phyloP scores from a whole-genome alignment of 2,797 vertebrate species.

The Coregonus ussuriensis region DNA sequence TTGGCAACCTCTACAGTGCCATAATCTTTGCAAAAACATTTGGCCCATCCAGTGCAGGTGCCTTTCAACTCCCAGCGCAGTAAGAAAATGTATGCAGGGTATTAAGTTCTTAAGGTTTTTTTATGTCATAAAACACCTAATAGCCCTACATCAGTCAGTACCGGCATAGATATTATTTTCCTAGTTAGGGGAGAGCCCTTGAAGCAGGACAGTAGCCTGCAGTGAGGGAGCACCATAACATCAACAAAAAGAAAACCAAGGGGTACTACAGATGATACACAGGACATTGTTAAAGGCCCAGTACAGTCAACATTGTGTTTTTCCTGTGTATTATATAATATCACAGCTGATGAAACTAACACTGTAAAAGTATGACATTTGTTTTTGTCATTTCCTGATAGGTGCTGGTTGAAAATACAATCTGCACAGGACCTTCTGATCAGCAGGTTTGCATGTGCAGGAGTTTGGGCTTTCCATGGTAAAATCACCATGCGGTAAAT shows the following conservation, averaged over 20 bases:
- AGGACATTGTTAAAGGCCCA: neutral
- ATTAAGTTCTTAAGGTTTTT: neutral
- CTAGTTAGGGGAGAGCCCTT: neutral
- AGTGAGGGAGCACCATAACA: slow-evolving; percentile 8
- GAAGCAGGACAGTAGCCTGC: slow-evolving; percentile 7
- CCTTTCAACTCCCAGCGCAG: neutral
- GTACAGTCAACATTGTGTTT: too few species aligned
- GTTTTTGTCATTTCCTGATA: too few species aligned
- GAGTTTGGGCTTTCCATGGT: too few species aligned
- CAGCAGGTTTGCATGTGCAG: too few species aligned
- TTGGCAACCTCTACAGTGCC: slow-evolving; percentile 37
- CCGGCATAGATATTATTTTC: neutral
- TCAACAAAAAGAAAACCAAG: neutral
- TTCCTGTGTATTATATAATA: too few species aligned
- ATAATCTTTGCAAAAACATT: slow-evolving; percentile 5
- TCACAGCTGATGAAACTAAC: too few species aligned
- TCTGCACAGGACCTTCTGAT: too few species aligned
- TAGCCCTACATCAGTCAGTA: slow-evolving; percentile 4
- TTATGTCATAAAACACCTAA: neutral
- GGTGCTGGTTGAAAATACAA: too few species aligned
- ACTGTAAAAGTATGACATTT: too few species aligned
- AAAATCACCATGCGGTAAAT: too few species aligned
- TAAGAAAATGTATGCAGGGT: neutral
- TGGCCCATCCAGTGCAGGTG: slow-evolving; percentile 6
- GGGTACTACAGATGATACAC: neutral